A percentile compares a stretch with the other conserved stretches of the same genome.
phyloP scores from a whole-genome alignment of 2,113 vertebrate genomes.

The Helogale parvula region DNA sequence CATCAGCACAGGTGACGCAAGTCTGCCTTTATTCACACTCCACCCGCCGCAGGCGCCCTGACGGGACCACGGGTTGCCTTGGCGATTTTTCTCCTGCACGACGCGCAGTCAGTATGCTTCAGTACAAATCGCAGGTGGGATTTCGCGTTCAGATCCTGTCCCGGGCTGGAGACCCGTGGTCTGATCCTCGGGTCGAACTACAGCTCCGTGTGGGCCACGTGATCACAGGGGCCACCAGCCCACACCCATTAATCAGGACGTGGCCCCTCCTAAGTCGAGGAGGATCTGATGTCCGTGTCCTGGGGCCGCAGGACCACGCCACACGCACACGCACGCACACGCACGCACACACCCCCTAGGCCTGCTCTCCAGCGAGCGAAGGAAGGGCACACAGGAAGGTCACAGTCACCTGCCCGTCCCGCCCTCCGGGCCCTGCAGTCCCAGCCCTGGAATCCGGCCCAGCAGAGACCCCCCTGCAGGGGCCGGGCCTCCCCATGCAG shows the following conservation, averaged over 20 bases:
- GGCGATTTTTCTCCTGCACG: neutral
- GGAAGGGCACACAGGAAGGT: neutral
- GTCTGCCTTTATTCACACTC: rapidly evolving
- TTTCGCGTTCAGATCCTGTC: neutral
- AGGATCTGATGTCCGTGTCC: rapidly evolving
- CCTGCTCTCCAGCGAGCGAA: neutral
- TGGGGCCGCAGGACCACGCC: rapidly evolving
- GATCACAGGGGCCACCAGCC: neutral
- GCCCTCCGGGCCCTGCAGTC: rapidly evolving
- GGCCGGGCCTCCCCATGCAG: rapidly evolving
- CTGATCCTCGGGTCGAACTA: too few relatives aligned
- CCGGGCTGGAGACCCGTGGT: neutral
- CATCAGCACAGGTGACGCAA: rapidly evolving
- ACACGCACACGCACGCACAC: too few relatives aligned
- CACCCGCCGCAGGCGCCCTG: too few relatives aligned
- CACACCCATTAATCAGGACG: neutral
- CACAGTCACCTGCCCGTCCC: rapidly evolving
- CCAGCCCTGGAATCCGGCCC: rapidly evolving
- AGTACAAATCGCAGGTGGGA: too few relatives aligned
- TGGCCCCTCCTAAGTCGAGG: too few relatives aligned
- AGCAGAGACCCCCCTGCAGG: neutral
- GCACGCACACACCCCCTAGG: rapidly evolving
- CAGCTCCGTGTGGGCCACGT: rapidly evolving
- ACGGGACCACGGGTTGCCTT: too few relatives aligned
- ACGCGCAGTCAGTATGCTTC: neutral